phyloP scores from a whole-genome alignment of 2,888 invertebrate species.

The Protophormia terraenovae region DNA sequence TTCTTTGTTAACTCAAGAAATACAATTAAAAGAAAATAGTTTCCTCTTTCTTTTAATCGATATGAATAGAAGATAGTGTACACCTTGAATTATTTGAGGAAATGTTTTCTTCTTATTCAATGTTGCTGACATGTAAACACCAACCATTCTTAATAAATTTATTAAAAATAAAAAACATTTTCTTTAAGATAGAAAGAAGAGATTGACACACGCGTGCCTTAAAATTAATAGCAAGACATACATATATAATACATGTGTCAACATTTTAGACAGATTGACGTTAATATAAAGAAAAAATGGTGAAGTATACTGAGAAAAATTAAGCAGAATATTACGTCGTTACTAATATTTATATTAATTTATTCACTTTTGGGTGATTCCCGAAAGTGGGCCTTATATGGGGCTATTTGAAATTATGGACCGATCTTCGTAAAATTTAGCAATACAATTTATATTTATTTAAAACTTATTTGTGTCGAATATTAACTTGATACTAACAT shows the following conservation, averaged over 20 bases:
- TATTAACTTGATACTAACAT: too few relatives aligned
- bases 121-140: background rate
- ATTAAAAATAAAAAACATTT: background rate
- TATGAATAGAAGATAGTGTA: background rate
- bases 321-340: too few relatives aligned
- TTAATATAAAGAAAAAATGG: background rate
- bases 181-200: background rate
- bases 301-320: background rate
- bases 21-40: background rate
- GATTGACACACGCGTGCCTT: slow-evolving; percentile 33
- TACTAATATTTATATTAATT: too few relatives aligned
- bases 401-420: too few relatives aligned
- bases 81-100: background rate
- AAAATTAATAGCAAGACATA: slow-evolving; percentile 6
- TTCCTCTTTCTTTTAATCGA: background rate
- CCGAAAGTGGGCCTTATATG: too few relatives aligned
- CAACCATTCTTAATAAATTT: background rate
- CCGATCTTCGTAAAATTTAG: too few relatives aligned
- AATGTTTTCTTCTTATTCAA: background rate
- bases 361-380: too few relatives aligned
- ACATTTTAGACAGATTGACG: background rate
- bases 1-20: background rate
- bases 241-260: background rate
- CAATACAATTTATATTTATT: too few relatives aligned
- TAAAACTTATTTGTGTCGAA: too few relatives aligned